Conservation (phyloP, 2,888 invertebrate species). For the Seladonia tumulorum region DNA sequence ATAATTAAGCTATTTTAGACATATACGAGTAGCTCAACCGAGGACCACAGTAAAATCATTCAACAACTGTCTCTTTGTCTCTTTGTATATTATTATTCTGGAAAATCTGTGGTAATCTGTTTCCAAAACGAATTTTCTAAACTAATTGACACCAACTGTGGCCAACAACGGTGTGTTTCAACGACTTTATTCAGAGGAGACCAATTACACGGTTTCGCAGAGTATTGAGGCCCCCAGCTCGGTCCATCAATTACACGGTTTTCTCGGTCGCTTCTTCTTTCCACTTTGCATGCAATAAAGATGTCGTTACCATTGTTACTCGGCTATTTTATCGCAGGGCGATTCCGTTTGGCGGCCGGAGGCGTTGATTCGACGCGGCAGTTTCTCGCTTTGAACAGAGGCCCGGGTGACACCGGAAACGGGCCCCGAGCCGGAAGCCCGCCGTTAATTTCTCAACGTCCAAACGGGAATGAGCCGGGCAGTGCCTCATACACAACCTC, state of each 20-base stretch:
- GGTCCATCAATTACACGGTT: not conserved
- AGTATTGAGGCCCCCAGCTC: not conserved
- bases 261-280: not conserved
- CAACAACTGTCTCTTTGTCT: not conserved
- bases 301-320: not conserved
- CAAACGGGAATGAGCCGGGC: conserved; percentile 41
- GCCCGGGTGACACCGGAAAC: conserved; percentile 49
- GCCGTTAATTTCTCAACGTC: conserved; percentile 68
- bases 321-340: not conserved
- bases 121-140: not conserved
- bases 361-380: conserved; percentile 46
- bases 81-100: not conserved
- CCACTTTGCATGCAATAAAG: not conserved
- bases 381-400: conserved; percentile 43
- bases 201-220: not conserved
- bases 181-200: not conserved
- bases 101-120: not conserved
- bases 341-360: conserved; percentile 10
- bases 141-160: not conserved
- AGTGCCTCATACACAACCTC: conserved; percentile 32
- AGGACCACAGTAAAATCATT: not conserved
- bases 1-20: not conserved
- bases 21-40: not conserved
- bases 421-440: conserved; percentile 51
- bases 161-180: not conserved